These are phyloP conservation scores for Phrixothrix hirtus DNA, from an alignment of 2,888 invertebrate genomes.

Conservation along the genomic window DNA sequence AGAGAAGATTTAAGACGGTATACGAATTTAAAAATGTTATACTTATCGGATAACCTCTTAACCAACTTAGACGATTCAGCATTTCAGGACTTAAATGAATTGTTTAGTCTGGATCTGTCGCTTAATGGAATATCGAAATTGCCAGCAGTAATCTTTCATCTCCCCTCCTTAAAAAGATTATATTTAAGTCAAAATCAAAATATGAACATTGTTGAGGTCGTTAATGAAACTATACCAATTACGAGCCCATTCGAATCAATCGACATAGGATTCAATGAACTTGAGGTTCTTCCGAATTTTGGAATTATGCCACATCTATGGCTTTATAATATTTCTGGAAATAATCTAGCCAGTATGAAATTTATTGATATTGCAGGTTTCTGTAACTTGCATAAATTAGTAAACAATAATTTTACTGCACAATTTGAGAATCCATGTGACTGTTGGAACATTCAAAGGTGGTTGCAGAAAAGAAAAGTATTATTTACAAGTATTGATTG, in stretches of 20 bases:
- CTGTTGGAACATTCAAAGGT: slow-evolving; percentile 48
- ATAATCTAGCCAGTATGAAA: slow-evolving; percentile 38
- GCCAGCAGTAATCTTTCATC: slow-evolving; percentile 47
- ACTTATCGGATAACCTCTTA: slow-evolving; percentile 51
- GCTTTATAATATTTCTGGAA: slow-evolving; percentile 49
- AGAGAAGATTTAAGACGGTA: slow-evolving; percentile 45
- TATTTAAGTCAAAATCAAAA: slow-evolving; percentile 50
- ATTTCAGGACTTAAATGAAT: slow-evolving; percentile 41
- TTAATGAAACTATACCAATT: slow-evolving; percentile 46
- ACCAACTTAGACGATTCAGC: slow-evolving; percentile 44
- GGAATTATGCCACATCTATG: slow-evolving; percentile 43
- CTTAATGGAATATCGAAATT: slow-evolving; percentile 44
- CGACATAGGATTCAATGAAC: slow-evolving; percentile 47
- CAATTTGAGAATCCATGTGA: slow-evolving; percentile 46
- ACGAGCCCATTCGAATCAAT: slow-evolving; percentile 46
- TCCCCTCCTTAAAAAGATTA: slow-evolving; percentile 48
- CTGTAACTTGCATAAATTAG: slow-evolving; percentile 47
- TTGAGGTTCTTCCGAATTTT: slow-evolving; percentile 37
- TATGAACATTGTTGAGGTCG: slow-evolving; percentile 46
- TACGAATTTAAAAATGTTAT: slow-evolving; percentile 46
- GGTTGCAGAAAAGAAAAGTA: slow-evolving; percentile 45
- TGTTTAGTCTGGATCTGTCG: slow-evolving; percentile 49
- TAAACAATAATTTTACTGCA: slow-evolving; percentile 43
- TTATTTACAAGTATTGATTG: slow-evolving; percentile 45
- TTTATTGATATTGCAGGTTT: slow-evolving; percentile 48